Evolutionary conservation across 2,888 invertebrate species (phyloP).

Genomic region (Pseudococcus longispinus): DNA sequence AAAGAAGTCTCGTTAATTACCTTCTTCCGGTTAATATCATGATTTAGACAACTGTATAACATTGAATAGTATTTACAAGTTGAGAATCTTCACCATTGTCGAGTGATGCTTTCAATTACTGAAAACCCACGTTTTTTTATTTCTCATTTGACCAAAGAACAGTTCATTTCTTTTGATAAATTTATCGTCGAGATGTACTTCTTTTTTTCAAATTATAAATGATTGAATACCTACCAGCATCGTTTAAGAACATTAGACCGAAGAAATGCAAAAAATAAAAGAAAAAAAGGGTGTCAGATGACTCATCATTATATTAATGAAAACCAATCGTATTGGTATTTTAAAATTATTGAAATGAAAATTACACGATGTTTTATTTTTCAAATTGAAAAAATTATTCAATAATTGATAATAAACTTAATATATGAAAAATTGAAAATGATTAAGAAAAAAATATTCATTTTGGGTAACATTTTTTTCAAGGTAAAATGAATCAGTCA

Average conservation of each 20-base stretch:
- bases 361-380: neutral
- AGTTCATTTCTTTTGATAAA: slow-evolving; percentile 13
- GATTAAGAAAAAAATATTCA: neutral
- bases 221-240: neutral
- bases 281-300: too few species aligned
- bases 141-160: neutral
- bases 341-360: too few species aligned
- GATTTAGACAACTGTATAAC: slow-evolving; percentile 49
- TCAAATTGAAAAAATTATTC: neutral
- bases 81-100: slow-evolving; percentile 35
- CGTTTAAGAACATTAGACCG: neutral
- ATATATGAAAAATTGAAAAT: neutral
- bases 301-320: neutral
- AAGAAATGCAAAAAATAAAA: neutral
- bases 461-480: neutral
- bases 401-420: neutral
- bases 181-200: neutral
- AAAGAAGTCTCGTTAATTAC: slow-evolving; percentile 52
- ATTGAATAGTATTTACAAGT: slow-evolving; percentile 47
- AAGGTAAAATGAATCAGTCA: neutral
- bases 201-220: neutral
- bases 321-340: too few species aligned
- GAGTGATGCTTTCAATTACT: slow-evolving; percentile 38
- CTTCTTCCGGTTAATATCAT: slow-evolving; percentile 52
- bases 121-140: slow-evolving; percentile 23